A percentile compares a stretch with the other conserved stretches of the same genome.
Evolutionary conservation across 2,113 vertebrate species (phyloP).

Genomic region (Butorides virescens): DNA sequence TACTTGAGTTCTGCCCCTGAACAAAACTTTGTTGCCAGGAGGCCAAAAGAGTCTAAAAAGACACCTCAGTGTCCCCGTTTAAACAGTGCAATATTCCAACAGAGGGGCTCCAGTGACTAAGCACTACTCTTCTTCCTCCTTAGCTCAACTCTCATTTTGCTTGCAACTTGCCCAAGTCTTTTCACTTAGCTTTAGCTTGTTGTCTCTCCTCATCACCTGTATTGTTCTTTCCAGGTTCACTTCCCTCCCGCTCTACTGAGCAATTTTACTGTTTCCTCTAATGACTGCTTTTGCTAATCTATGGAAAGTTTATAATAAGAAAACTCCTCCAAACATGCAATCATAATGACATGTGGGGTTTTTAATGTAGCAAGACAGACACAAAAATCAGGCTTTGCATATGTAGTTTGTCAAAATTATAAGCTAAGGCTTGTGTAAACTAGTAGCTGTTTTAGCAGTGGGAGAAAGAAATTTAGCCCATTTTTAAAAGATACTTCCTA

Average conservation of each 20-base stretch:
- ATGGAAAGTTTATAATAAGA: neutral
- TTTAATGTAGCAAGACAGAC: neutral
- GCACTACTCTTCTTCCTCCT: neutral
- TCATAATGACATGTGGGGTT: neutral
- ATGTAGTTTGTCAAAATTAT: neutral
- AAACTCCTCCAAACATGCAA: neutral
- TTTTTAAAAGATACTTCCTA: neutral
- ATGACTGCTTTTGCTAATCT: neutral
- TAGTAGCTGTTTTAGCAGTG: neutral
- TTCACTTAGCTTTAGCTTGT: neutral
- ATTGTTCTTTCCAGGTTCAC: neutral
- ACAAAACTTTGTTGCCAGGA: neutral
- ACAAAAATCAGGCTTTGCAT: neutral
- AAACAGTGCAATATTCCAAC: neutral
- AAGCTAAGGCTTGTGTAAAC: neutral
- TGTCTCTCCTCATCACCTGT: rapidly evolving
- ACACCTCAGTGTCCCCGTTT: neutral
- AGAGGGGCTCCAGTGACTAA: neutral
- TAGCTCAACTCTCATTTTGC: neutral
- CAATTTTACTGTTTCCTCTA: neutral
- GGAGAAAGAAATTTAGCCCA: neutral
- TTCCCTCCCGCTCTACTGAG: neutral
- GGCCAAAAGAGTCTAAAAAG: neutral
- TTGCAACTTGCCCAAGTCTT: neutral
- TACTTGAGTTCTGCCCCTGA: neutral